Base-by-base conservation (phyloP, 2,113 vertebrate genomes). In the Anolis carolinensis region DNA sequence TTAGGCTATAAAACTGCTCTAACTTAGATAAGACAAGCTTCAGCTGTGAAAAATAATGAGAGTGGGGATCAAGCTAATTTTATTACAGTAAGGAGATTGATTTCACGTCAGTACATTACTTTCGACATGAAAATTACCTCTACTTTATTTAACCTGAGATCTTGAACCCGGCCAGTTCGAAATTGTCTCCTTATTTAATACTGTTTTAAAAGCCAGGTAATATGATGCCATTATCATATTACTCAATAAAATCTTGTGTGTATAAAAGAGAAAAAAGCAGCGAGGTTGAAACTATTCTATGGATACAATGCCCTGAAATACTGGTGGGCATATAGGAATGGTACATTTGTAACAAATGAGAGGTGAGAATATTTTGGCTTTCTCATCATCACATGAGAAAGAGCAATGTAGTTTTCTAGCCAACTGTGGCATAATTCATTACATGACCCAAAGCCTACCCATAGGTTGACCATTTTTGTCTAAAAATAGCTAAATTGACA, bases 61-160 rank as follows among this genome's bases (percentile, higher is more conserved):
- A 0, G 39, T 2, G 86, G 88, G 88, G 65, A 91, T 73, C 27
- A 62, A 82, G 87, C 73, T 94, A 20, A 79, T 92, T 95, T 94
- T 93, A 94, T 93, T 93, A 92, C 79, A 11, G 5, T 82, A 91
- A 89, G 32, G 85, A 91, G 80, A 91, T 75, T 89, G 90, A 95
- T 93, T 93, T 91, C 89, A 89, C 90, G 91, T 90, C 90, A 90
- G 78, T 2, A 0, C 44, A 78, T 71, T 85, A 80, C 32, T 63
- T 84, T 71, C 86, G 27, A 82, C 72, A 36, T 50, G 83, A 79
- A 79, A 85, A 89, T 44, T 30, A 68, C 62, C 1, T 80, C 48
- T 79, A 21, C 30, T 81, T 86, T 81, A 65, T 75, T 75, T 81
- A 81, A 86, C 85, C 39, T 81, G 44, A 67, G 62, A 55, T 86